Conservation (phyloP, 2,113 vertebrate species). For the Prietella phreatophila region DNA sequence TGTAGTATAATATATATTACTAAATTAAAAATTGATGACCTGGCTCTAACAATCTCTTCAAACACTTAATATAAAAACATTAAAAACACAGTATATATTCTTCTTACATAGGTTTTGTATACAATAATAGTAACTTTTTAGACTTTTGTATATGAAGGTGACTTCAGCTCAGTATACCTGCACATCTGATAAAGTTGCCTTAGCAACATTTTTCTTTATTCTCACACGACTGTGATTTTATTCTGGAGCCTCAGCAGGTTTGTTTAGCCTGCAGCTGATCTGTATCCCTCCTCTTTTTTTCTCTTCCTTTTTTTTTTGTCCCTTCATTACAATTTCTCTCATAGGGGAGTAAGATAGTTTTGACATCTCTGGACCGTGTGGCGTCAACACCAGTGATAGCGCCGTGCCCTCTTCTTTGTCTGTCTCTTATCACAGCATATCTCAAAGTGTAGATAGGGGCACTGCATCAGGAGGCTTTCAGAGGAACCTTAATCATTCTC, state of each 20-base stretch:
- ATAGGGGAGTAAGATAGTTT: conserved; percentile 74
- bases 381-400: conserved; percentile 74
- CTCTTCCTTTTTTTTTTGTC: conserved; percentile 24
- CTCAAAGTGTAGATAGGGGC: conserved; percentile 57
- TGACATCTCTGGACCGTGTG: conserved; percentile 74
- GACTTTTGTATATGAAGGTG: neutral
- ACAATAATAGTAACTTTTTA: neutral
- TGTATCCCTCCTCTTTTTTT: conserved; percentile 59
- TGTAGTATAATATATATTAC: neutral
- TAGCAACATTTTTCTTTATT: conserved; percentile 71
- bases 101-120: neutral
- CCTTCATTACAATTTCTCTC: conserved; percentile 56
- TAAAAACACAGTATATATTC: neutral
- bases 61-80: neutral
- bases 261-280: conserved; percentile 70
- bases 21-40: neutral
- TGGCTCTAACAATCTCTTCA: neutral
- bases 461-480: conserved; percentile 40
- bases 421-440: conserved; percentile 64
- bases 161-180: neutral
- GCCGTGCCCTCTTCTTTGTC: conserved; percentile 61
- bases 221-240: conserved; percentile 46
- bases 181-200: conserved; percentile 54
- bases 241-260: conserved; percentile 47
- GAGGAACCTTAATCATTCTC: conserved; percentile 30